Evolutionary conservation across 2,113 vertebrate genomes (phyloP).

Genomic region (Ia io): DNA sequence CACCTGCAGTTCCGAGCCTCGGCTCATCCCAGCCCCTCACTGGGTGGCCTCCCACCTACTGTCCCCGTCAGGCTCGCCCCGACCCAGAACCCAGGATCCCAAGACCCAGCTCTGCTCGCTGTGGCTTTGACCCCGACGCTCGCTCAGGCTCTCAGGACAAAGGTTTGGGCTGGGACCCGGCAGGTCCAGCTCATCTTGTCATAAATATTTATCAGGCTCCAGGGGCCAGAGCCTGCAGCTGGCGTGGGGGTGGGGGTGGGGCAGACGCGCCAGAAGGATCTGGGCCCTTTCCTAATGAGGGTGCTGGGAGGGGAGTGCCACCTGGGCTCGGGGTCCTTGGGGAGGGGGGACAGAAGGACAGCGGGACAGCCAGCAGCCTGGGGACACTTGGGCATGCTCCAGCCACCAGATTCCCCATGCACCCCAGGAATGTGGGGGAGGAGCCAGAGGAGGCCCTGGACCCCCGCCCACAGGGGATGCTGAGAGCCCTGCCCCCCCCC

Average conservation of each 20-base stretch:
- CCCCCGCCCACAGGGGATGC: not conserved
- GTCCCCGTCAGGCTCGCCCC: not conserved
- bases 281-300: constrained; percentile 68
- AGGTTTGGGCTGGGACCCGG: constrained; percentile 56
- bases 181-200: constrained; percentile 63
- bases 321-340: constrained; percentile 47
- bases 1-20: too few species aligned
- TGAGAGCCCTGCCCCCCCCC: not conserved
- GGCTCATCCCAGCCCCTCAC: not conserved
- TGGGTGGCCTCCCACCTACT: too few species aligned
- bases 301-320: constrained; percentile 10
- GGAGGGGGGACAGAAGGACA: constrained; percentile 67
- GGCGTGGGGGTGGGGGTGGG: not conserved
- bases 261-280: constrained; percentile 30
- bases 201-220: constrained; percentile 76
- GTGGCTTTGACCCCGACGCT: not conserved
- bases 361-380: constrained; percentile 13
- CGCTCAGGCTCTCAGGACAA: constrained; percentile 36
- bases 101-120: not conserved
- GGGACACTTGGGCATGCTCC: not conserved
- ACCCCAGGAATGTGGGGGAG: constrained; percentile 55
- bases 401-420: not conserved
- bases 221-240: constrained; percentile 63
- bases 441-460: not conserved
- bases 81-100: too few species aligned